Conservation (phyloP, 1,140 invertebrate species). For the Dufourea novaeangliae region DNA sequence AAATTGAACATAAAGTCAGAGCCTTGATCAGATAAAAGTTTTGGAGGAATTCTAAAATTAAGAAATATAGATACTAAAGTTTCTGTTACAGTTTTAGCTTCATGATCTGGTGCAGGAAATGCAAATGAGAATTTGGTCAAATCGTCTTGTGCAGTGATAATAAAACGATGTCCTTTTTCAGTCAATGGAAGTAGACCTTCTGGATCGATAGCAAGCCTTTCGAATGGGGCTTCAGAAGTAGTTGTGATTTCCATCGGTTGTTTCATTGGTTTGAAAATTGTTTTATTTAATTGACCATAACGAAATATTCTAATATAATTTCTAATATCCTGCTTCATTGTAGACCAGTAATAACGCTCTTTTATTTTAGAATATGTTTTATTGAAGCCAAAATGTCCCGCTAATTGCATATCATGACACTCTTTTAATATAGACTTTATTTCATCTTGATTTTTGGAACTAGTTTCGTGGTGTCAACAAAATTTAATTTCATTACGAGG, state of each 20-base stretch:
- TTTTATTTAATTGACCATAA: conserved; percentile 45
- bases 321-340: conserved; percentile 47
- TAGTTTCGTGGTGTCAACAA: not conserved
- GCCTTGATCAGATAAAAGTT: conserved; percentile 70
- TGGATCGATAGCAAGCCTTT: conserved; percentile 54
- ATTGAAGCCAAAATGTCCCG: not conserved
- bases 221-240: conserved; percentile 11
- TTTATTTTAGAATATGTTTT: conserved; percentile 6
- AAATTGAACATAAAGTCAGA: conserved; percentile 70
- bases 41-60: conserved; percentile 69
- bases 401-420: not conserved
- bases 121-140: conserved; percentile 64
- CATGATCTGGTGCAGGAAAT: conserved; percentile 50
- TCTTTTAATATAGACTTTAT: not conserved
- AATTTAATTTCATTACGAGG: not conserved
- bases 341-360: conserved; percentile 19
- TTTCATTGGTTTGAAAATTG: conserved; percentile 3
- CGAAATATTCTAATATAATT: conserved; percentile 40
- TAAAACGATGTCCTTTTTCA: conserved; percentile 61
- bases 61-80: conserved; percentile 47
- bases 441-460: not conserved
- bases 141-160: conserved; percentile 66
- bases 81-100: conserved; percentile 54
- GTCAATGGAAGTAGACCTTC: conserved; percentile 63
- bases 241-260: conserved; percentile 45